A percentile compares a stretch with the other conserved stretches of the same genome.
Evolutionary conservation across 2,797 vertebrate genomes (phyloP).

Genomic region (Premnoplex brunnescens): DNA sequence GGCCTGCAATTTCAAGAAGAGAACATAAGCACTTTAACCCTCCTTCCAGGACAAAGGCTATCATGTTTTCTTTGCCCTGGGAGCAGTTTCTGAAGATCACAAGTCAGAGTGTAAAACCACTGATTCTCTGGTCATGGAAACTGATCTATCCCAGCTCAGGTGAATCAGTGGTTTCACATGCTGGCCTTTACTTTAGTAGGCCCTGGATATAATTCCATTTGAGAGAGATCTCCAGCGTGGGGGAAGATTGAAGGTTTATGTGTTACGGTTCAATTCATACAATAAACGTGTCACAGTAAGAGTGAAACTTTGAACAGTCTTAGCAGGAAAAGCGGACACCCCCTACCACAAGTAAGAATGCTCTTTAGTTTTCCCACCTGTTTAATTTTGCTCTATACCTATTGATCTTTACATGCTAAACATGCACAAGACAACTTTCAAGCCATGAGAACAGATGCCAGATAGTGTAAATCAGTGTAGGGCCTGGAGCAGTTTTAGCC

Average conservation of each 20-base stretch:
- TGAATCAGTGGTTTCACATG: not conserved
- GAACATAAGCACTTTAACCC: not conserved
- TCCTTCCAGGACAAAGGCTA: not conserved
- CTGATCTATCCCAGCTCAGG: not conserved
- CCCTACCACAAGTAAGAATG: not conserved
- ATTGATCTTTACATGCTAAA: not conserved
- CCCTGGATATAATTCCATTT: constrained; percentile 13
- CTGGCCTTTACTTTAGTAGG: constrained; percentile 1
- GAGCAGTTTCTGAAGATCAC: not conserved
- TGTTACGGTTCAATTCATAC: not conserved
- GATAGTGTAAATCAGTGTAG: not conserved
- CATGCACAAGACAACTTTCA: not conserved
- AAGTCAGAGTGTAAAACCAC: not conserved
- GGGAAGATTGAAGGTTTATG: not conserved
- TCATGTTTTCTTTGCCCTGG: not conserved
- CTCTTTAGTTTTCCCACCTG: not conserved
- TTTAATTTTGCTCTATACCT: not conserved
- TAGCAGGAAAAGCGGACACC: not conserved
- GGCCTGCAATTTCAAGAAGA: not conserved
- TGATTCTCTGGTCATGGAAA: not conserved
- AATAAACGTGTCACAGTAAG: not conserved
- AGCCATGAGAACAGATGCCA: not conserved
- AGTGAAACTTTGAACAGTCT: not conserved
- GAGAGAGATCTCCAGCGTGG: not conserved
- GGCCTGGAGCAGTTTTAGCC: not conserved